A percentile compares a stretch with the other conserved stretches of the same genome.
phyloP scores from a whole-genome alignment of 2,797 vertebrate species.

The Fratercula arctica region DNA sequence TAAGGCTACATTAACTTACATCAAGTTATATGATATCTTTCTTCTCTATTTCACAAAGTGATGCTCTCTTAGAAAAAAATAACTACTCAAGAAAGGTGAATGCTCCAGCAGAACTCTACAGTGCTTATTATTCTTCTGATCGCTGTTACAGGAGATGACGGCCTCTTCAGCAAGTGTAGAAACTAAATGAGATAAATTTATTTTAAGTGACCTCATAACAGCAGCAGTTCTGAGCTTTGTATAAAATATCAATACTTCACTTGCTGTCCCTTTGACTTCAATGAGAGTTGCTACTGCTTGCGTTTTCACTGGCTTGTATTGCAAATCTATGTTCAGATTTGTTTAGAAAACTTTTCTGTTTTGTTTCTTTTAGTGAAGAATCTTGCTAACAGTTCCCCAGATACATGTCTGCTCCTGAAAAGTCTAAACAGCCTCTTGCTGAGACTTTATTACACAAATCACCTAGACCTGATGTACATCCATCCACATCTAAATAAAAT shows the following conservation, averaged over 20 bases:
- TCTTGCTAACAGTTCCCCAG: neutral
- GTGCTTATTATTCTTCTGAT: neutral
- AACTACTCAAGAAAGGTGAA: neutral
- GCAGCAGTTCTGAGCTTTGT: neutral
- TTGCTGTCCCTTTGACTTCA: neutral
- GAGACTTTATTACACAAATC: neutral
- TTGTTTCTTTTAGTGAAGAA: neutral
- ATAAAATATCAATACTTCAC: neutral
- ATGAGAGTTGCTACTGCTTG: neutral
- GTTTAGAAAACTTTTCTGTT: neutral
- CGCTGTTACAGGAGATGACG: neutral
- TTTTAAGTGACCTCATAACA: neutral
- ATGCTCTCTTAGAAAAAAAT: neutral
- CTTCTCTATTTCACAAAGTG: neutral
- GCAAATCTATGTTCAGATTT: neutral
- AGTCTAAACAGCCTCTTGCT: neutral
- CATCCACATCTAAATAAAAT: neutral
- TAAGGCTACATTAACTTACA: neutral
- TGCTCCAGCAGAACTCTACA: neutral
- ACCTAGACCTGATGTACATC: neutral
- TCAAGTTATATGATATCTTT: neutral
- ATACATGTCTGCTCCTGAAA: neutral
- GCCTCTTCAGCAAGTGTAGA: neutral
- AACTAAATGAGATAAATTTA: neutral
- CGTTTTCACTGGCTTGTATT: neutral